Evolutionary conservation across 2,113 vertebrate genomes (phyloP).

Genomic region (Bungarus multicinctus): DNA sequence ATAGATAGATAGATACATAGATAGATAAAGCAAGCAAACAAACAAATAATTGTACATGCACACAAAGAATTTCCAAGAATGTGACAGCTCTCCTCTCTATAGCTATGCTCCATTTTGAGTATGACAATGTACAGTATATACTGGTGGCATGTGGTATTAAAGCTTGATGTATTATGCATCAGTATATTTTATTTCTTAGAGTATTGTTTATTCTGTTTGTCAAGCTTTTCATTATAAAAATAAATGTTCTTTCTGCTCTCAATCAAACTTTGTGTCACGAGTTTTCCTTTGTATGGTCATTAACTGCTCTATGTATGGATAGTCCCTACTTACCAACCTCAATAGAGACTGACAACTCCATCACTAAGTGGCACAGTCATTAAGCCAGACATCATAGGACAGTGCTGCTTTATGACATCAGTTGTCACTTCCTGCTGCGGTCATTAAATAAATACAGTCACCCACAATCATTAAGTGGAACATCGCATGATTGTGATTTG

Average conservation of each 20-base stretch:
- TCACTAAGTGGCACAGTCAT: neutral
- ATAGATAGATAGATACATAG: neutral
- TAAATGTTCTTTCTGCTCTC: neutral
- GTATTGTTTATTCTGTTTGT: neutral
- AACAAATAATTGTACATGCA: neutral
- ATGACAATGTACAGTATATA: neutral
- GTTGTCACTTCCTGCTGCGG: neutral
- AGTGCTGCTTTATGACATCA: neutral
- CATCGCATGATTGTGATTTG: neutral
- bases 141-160: neutral
- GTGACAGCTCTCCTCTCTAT: neutral
- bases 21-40: neutral
- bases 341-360: neutral
- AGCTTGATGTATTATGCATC: neutral
- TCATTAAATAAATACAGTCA: neutral
- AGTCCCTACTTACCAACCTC: neutral
- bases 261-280: neutral
- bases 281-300: neutral
- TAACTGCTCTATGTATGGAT: neutral
- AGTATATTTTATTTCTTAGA: neutral
- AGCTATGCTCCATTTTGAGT: neutral
- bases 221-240: neutral
- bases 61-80: neutral
- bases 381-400: neutral
- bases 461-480: neutral